Base-by-base conservation (phyloP, 2,113 vertebrate species). In the Morone chrysops region DNA sequence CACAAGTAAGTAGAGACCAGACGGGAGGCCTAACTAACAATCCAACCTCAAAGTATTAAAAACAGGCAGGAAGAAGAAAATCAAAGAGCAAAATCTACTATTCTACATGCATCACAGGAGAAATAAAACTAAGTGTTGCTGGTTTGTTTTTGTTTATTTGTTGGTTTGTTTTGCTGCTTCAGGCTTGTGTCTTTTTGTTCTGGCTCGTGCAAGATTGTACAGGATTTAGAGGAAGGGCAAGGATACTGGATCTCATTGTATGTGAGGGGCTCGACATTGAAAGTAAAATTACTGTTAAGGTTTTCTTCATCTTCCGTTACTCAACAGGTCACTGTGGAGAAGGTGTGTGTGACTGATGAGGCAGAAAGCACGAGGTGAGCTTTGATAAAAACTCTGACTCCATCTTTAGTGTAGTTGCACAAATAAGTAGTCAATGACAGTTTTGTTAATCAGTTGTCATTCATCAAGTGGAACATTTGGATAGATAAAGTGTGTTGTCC, bases 261-360 rank as follows among this genome's bases (percentile, higher is more conserved):
- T 45, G 54, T 59, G 54, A 14, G 4, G 2, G 16, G 9, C 38
- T 36, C 20, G 0, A 18, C 40, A 22, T 4, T 31, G 1, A 66
- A 43, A 12, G 6, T 11, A 47, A 72, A 47, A 45, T n/a, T 9
- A 25, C 45, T 43, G 48, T 22, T 10, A 5, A 38, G 22, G 4
- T 50, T 41, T 81, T 43, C 9, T 43, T 43, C 9, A 8, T 13
- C 13, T 13, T 43, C 1, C 4, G 5, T 70, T 4, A 1, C 4
- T 75, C 78, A 2, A 84, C 80, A 97, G 96, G 90, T 94, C 36
- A 92, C 91, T 45, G 77, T 97, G 91, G 78, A 94, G 85, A 97
- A 96, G 85, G 90, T 97, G 70, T 93, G 74, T 88, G 81, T 97
- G 83, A 95, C 91, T 2, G 91, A 95, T 54, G 84, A 94, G 69